phyloP scores from a whole-genome alignment of 2,888 invertebrate genomes.

The Alloplasta piceator region DNA sequence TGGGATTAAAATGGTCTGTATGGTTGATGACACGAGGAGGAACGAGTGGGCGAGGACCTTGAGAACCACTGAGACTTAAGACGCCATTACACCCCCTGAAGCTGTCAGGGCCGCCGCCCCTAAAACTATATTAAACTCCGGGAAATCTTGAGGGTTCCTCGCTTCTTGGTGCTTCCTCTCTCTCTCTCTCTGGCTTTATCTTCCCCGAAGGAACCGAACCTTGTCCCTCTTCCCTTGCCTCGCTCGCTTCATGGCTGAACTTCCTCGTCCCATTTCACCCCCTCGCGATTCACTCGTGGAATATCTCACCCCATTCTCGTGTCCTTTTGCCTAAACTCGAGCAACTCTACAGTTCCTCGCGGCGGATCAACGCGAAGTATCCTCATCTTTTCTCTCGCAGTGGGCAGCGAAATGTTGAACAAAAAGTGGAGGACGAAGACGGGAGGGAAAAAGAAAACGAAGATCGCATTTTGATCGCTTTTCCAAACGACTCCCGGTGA shows the following conservation, averaged over 20 bases:
- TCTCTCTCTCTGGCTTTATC: constrained; percentile 70
- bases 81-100: constrained; percentile 82
- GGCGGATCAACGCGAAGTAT: constrained; percentile 1
- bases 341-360: constrained; percentile 16
- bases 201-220: constrained; percentile 54
- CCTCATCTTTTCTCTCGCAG: constrained; percentile 51
- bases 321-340: no score
- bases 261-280: constrained; percentile 48
- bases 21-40: constrained; percentile 13
- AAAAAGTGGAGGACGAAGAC: background rate
- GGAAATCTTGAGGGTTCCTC: constrained; percentile 81
- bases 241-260: constrained; percentile 45
- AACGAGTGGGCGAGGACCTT: constrained; percentile 61
- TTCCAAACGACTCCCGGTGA: constrained; percentile 66
- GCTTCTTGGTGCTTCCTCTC: constrained; percentile 40
- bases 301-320: no score
- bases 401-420: constrained; percentile 16
- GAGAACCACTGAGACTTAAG: constrained; percentile 82
- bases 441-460: background rate
- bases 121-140: constrained; percentile 83
- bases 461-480: constrained; percentile 80
- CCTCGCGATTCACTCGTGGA: constrained; percentile 12
- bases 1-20: constrained; percentile 8
- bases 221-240: constrained; percentile 52
- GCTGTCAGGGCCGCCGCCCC: constrained; percentile 80